phyloP scores from a whole-genome alignment of 2,113 vertebrate genomes.

The Climacteris rufus region DNA sequence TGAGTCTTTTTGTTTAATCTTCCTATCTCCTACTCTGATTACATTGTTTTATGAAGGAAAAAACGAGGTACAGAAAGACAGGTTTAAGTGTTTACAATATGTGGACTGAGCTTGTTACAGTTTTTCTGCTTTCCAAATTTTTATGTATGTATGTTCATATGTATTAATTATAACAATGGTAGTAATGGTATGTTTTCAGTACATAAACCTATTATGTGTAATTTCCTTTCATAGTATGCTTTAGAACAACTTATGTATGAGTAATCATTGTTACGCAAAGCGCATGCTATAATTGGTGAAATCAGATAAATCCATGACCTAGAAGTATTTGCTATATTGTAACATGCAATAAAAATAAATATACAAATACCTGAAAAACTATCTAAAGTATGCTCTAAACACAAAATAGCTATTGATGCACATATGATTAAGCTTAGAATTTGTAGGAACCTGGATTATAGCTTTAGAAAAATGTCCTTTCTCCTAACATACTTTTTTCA shows the following conservation, averaged over 20 bases:
- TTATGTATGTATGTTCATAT: background rate
- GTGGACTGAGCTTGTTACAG: background rate
- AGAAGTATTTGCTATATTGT: background rate
- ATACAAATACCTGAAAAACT: background rate
- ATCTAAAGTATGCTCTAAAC: background rate
- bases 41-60: background rate
- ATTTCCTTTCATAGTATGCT: background rate
- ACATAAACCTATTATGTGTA: background rate
- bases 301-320: background rate
- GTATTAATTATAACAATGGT: background rate
- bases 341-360: background rate
- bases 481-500: background rate
- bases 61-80: background rate
- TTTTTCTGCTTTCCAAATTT: background rate
- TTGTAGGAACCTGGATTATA: background rate
- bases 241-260: background rate
- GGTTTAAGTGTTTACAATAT: background rate
- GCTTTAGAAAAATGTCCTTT: background rate
- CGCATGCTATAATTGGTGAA: background rate
- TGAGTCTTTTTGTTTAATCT: background rate
- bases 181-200: background rate
- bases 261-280: background rate
- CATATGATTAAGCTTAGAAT: background rate
- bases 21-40: background rate
- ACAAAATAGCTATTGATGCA: background rate